These are phyloP conservation scores for Cydia pomonella DNA, from an alignment of 1,140 invertebrate species.

Conservation along the genomic window DNA sequence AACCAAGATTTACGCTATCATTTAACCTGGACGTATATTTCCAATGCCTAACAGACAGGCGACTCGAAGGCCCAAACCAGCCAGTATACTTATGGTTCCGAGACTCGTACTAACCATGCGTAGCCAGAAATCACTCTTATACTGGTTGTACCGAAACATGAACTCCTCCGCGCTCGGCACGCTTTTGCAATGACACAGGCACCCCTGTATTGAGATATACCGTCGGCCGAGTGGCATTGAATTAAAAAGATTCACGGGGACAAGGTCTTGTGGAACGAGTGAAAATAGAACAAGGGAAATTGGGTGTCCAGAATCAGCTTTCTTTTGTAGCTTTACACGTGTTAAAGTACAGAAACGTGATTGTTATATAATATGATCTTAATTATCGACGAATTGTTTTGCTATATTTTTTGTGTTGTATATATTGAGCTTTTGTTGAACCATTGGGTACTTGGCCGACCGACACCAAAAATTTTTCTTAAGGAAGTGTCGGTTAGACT, in stretches of 20 bases:
- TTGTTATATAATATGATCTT: no score
- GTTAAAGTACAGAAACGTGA: no score
- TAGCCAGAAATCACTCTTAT: no score
- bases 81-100: not conserved
- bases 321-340: not conserved
- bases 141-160: not conserved
- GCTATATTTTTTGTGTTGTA: no score
- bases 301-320: not conserved
- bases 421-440: no score
- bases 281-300: not conserved
- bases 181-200: not conserved
- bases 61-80: not conserved
- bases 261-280: slow-evolving; percentile 20
- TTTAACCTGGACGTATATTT: not conserved
- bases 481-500: no score
- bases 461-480: no score
- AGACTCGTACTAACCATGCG: not conserved
- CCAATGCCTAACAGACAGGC: not conserved
- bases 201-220: slow-evolving; percentile 2
- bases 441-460: no score
- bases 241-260: slow-evolving; percentile 18
- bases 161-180: not conserved
- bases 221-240: slow-evolving; percentile 20
- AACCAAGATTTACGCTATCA: slow-evolving; percentile 2
- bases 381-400: no score